Conservation (phyloP, 2,797 vertebrate genomes). For the Ctenochaetus hawaiiensis region DNA sequence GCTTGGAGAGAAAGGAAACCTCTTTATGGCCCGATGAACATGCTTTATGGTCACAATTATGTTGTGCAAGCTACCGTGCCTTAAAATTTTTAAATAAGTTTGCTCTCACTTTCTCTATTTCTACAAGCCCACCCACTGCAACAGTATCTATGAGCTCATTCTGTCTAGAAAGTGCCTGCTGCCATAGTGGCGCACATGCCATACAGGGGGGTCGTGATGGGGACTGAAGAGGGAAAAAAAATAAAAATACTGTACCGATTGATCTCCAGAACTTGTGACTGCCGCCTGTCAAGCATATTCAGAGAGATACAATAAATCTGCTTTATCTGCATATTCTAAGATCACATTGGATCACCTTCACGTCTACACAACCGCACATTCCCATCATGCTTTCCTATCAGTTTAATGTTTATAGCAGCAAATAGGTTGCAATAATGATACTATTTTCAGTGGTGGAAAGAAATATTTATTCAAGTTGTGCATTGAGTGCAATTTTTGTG, state of each 20-base stretch:
- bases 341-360: constrained; percentile 82
- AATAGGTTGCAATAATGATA: constrained; percentile 21
- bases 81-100: constrained; percentile 47
- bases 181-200: constrained; percentile 87
- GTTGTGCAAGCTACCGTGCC: constrained; percentile 79
- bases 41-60: constrained; percentile 83
- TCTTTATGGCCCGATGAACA: constrained; percentile 83
- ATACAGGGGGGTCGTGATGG: constrained; percentile 86
- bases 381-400: constrained; percentile 65
- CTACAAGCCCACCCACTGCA: constrained; percentile 72
- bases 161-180: constrained; percentile 74
- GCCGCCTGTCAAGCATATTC: constrained; percentile 92
- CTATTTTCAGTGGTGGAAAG: constrained; percentile 31
- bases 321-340: constrained; percentile 81
- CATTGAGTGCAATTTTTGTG: neutral
- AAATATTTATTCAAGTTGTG: neutral
- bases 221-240: constrained; percentile 85
- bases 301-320: constrained; percentile 91
- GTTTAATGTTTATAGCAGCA: constrained; percentile 36
- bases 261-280: constrained; percentile 92
- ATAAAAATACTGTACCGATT: constrained; percentile 91
- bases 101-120: constrained; percentile 52
- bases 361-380: constrained; percentile 78
- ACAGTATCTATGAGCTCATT: constrained; percentile 56
- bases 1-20: constrained; percentile 79